Base-by-base conservation (phyloP, 2,888 invertebrate genomes). In the Brachyptera risi region DNA sequence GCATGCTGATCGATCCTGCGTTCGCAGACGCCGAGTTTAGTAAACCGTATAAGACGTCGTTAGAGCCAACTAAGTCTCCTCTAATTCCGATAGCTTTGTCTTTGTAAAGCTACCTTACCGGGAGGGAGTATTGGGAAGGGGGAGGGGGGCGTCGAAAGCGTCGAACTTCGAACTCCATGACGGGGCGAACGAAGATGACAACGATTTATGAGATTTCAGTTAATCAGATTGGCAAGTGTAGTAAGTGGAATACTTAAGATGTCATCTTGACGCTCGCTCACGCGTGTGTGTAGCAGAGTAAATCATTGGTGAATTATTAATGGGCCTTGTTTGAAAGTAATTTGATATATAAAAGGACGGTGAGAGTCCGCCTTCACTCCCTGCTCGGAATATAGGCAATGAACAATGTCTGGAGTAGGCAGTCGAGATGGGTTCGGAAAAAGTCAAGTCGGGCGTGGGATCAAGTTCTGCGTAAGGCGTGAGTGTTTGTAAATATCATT, bases 61-160 rank as follows among this genome's bases (percentile, higher is more conserved):
- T 42, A 19, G 42, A 3, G 42, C 42, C 42, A 7, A 19, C 15
- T 42, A 42, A 42, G 4, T 42, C 42, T 3, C 42, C 21, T 42
- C 42, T 42, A 42, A 57, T 26, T 5, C 49, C 49, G 26, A 49
- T 23, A 49, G 49, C 49, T 49, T 49, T 49, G 49, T 49, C 49
- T 49, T 9, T 19, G 49, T 49, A 49, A 49, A 15, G 19, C n/a
- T 24, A 21, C 49, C 49, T 17, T 9, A 49, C 49, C 4, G 35
- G 35, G 11, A 11, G 42, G 11, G 4, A 42, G 19, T 3, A n/a
- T n/a, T n/a, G n/a, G n/a, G n/a, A n/a, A n/a, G n/a, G n/a, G n/a
- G n/a, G n/a, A n/a, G n/a, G n/a, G n/a, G n/a, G n/a, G n/a, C 13
- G 15, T 13, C 13, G 42, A 42, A 42, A 21, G 21, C 17, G 21